Base-by-base conservation (phyloP, 1,140 invertebrate genomes). In the Antheraea pernyi region DNA sequence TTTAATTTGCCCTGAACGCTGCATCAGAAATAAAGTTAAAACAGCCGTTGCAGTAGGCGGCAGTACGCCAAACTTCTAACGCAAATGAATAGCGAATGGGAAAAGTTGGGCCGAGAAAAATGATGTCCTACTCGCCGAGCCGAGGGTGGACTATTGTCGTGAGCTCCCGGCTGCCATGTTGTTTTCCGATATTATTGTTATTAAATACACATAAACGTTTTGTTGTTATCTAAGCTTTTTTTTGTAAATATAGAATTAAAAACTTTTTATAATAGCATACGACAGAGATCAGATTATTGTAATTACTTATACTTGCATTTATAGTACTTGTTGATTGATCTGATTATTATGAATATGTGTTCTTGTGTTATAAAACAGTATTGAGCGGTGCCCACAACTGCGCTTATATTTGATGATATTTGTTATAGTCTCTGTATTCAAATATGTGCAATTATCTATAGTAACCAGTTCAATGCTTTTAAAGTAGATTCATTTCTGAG, bases 11-110 rank as follows among this genome's bases (percentile, higher is more conserved):
- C 85, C 88, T 89, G 88, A 92, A 91, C 84, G 88, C 86, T 91
- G 89, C 88, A 91, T 89, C 89, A 92, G 86, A 89, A 90, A 92
- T 91, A 90, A 90, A 92, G 90, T 92, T 91, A 90, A 92, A 92
- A 92, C 89, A 92, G 90, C 89, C 86, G 83, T 80, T 87, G 89
- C 87, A 89, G 83, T 85, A 83, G 86, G 83, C 82, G 75, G 81
- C 79, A 72, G 85, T 82, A 88, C 84, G 86, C 70, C 82, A 80
- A 92, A 92, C 90, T 92, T 91, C 88, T 88, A 92, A 92, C 88
- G 85, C 86, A 89, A 92, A 92, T 92, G 90, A 92, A 92, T 91
- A 92, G 88, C 83, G 88, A 92, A 92, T 92, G 85, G 88, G 88
- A 83, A 91, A 92, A 92, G 90, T 92, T 91, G 81, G 77, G 77